A percentile compares a stretch with the other conserved stretches of the same genome.
phyloP scores from a whole-genome alignment of 1,140 invertebrate genomes.

The Trigoniulus corallinus region DNA sequence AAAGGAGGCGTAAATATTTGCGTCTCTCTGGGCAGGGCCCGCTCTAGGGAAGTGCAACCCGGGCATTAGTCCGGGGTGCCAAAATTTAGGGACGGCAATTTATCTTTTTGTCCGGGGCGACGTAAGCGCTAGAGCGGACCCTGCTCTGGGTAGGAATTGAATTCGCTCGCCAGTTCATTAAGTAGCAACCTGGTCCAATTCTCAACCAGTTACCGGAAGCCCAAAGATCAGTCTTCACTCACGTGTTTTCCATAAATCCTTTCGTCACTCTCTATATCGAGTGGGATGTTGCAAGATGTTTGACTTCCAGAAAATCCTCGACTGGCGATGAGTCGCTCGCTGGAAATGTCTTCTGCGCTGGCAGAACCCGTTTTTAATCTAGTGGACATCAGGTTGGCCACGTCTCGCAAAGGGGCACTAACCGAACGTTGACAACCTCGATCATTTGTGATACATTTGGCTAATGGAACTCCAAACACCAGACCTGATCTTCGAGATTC shows the following conservation, averaged over 20 bases:
- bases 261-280: background rate
- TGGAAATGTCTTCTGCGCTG: conserved; percentile 4
- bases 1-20: no score
- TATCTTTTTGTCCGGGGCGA: no score
- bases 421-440: conserved; percentile 8
- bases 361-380: background rate
- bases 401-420: conserved; percentile 5
- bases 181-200: no score
- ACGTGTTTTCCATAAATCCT: background rate
- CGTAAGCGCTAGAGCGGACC: no score
- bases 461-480: conserved; percentile 66
- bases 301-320: conserved; percentile 1
- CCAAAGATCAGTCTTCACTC: background rate
- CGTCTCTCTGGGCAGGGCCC: no score
- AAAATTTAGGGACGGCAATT: no score
- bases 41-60: no score
- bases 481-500: conserved; percentile 22
- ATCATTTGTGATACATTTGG: conserved; percentile 65
- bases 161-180: no score
- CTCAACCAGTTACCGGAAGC: background rate
- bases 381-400: background rate
- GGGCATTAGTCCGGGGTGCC: no score
- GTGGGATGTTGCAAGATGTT: background rate
- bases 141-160: no score
- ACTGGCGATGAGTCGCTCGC: background rate